Base-by-base conservation (phyloP, 2,797 vertebrate genomes). In the Aythya fuligula region DNA sequence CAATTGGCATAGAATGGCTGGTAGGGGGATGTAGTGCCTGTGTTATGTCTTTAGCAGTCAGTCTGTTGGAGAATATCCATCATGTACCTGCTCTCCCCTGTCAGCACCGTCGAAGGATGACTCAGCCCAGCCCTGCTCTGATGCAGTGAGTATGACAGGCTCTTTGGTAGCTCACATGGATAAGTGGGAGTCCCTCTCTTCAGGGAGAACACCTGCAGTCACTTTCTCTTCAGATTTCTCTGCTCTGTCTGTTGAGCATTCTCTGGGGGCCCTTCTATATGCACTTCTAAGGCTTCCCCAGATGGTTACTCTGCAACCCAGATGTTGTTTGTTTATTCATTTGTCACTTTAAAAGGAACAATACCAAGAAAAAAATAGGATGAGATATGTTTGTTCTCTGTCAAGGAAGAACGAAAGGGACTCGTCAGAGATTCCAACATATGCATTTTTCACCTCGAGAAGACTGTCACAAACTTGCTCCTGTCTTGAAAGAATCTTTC, bases 261-360 rank as follows among this genome's bases (percentile, higher is more conserved):
- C 91, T 94, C 94, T 72, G 51, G 78, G 74, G 95, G 5, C 75
- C 11, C 38, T 75, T 72, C 85, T 54, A 39, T 38, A 8, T 90
- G 82, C 72, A 17, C 34, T 93, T 69, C 64, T 71, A 85, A 87
- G 75, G 34, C 61, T 90, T 93, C 85, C 86, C 95, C 96, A 94
- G 88, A 89, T 96, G 94, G 91, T 72, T 94, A 43, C 41, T 95
- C 72, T 69, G 32, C 75, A 94, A 47, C 45, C 88, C 94, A 96
- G 95, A 96, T 95, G 93, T 96, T 95, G 85, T 94, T 95, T 96
- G 53, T 94, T 88, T 88, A 67, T 91, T 74, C 38, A 54, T 94
- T 87, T 90, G 86, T 92, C 88, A 75, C 45, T 94, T 93, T 58
- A 54, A 89, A 90, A 83, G 61, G 45, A 79, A 15, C 47, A 69